Conservation (phyloP, 2,888 invertebrate species). For the Apotomis betuletana region DNA sequence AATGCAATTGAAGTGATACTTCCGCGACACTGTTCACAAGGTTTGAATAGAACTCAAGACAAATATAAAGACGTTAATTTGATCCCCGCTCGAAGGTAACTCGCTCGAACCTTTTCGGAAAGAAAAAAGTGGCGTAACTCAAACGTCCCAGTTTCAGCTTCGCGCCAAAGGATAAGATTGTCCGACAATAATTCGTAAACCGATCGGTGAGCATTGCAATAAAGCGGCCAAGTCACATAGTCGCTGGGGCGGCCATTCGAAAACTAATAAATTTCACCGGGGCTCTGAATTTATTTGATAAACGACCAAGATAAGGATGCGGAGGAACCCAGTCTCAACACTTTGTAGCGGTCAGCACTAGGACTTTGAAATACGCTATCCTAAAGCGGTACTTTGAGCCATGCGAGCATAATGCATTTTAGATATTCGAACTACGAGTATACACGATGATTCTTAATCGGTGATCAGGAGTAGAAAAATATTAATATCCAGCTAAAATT, state of each 20-base stretch:
- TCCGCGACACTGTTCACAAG: not conserved
- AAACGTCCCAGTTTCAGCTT: slow-evolving; percentile 48
- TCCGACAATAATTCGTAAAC: slow-evolving; percentile 60
- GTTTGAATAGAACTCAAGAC: not conserved
- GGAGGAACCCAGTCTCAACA: slow-evolving; percentile 59
- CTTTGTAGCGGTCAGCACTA: slow-evolving; percentile 60
- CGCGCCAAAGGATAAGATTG: slow-evolving; percentile 51
- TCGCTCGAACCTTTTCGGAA: not conserved
- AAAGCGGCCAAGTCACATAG: slow-evolving; percentile 64
- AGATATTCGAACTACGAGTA: not conserved
- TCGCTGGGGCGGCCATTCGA: slow-evolving; percentile 71
- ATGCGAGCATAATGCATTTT: slow-evolving; percentile 17
- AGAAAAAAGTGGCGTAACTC: slow-evolving; percentile 44
- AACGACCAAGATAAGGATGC: slow-evolving; percentile 73
- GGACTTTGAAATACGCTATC: slow-evolving; percentile 45
- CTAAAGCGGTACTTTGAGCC: slow-evolving; percentile 43
- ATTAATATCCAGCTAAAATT: too few relatives aligned
- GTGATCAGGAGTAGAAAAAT: too few relatives aligned
- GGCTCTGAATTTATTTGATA: slow-evolving; percentile 79
- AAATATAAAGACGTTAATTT: not conserved
- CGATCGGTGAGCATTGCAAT: slow-evolving; percentile 60
- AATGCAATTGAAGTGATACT: not conserved
- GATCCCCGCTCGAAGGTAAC: not conserved
- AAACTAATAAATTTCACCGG: slow-evolving; percentile 76
- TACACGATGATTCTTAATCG: too few relatives aligned